Evolutionary conservation across 2,888 invertebrate species (phyloP).

Genomic region (Scotopteryx bipunctaria): DNA sequence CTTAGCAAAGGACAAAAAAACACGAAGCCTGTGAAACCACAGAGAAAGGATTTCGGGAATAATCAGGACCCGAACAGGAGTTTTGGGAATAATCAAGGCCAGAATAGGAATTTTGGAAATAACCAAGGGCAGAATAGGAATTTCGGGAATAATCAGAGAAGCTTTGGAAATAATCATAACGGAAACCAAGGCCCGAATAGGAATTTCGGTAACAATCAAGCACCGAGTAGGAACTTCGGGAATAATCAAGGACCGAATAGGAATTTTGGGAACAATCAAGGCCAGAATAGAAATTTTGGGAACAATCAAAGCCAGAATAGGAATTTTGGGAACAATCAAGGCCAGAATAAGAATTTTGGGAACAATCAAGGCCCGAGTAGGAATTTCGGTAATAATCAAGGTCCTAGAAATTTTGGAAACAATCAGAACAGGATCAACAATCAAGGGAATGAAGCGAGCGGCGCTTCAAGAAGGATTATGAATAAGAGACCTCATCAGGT

Average conservation of each 20-base stretch:
- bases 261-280: constrained; percentile 21
- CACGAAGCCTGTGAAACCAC: constrained; percentile 12
- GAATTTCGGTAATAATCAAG: constrained; percentile 21
- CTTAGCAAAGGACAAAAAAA: constrained; percentile 30
- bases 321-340: constrained; percentile 28
- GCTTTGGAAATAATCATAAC: constrained; percentile 19
- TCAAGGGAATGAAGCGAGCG: constrained; percentile 45
- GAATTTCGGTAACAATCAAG: constrained; percentile 18
- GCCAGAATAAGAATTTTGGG: constrained; percentile 18
- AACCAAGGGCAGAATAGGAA: constrained; percentile 25
- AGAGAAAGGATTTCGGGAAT: constrained; percentile 11
- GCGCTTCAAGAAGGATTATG: constrained; percentile 64
- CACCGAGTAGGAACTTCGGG: constrained; percentile 17
- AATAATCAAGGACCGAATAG: constrained; percentile 15
- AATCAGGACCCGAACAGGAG: constrained; percentile 15
- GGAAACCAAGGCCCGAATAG: constrained; percentile 11
- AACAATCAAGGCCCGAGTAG: constrained; percentile 17
- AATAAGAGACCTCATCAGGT: constrained; percentile 69
- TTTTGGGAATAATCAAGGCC: constrained; percentile 16
- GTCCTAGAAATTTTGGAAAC: constrained; percentile 12
- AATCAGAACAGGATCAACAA: constrained; percentile 21
- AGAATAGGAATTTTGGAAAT: constrained; percentile 14
- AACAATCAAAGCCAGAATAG: constrained; percentile 8
- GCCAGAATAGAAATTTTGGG: constrained; percentile 11
- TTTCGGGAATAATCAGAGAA: constrained; percentile 19